These are phyloP conservation scores for Arenicola marina DNA, from an alignment of 2,888 invertebrate genomes.

Conservation along the genomic window DNA sequence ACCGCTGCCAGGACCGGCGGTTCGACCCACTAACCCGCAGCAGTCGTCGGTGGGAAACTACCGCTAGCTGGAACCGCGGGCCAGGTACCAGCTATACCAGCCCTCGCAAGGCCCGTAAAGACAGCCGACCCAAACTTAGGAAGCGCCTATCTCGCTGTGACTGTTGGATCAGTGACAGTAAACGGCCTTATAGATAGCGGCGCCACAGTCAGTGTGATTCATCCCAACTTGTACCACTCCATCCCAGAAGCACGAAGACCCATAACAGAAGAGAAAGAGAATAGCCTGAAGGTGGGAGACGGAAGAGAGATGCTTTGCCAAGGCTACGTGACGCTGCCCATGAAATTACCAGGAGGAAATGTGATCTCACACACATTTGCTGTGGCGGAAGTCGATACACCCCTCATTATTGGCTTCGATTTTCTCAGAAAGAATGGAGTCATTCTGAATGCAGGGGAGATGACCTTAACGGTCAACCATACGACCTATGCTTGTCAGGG, in stretches of 20 bases:
- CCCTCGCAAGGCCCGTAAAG: too few relatives aligned
- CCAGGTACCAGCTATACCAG: too few relatives aligned
- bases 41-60: too few relatives aligned
- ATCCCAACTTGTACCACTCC: not conserved
- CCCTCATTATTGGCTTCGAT: not conserved
- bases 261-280: not conserved
- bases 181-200: not conserved
- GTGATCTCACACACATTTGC: not conserved
- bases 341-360: not conserved
- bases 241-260: not conserved
- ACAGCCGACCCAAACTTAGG: too few relatives aligned
- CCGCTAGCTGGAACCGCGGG: too few relatives aligned
- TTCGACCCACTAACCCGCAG: too few relatives aligned
- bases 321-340: not conserved
- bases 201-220: not conserved
- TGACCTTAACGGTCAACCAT: not conserved
- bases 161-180: too few relatives aligned
- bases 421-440: not conserved
- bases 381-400: not conserved
- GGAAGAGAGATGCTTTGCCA: not conserved
- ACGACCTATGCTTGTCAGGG: not conserved
- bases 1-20: too few relatives aligned
- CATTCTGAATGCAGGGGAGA: not conserved
- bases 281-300: not conserved
- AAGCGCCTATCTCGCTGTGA: too few relatives aligned